Percentiles rank a stretch among this genome's conserved stretches.
phyloP scores from a whole-genome alignment of 30 jellyfish, hydroid and myxozoan species.

The Phacellophora camtschatica region DNA sequence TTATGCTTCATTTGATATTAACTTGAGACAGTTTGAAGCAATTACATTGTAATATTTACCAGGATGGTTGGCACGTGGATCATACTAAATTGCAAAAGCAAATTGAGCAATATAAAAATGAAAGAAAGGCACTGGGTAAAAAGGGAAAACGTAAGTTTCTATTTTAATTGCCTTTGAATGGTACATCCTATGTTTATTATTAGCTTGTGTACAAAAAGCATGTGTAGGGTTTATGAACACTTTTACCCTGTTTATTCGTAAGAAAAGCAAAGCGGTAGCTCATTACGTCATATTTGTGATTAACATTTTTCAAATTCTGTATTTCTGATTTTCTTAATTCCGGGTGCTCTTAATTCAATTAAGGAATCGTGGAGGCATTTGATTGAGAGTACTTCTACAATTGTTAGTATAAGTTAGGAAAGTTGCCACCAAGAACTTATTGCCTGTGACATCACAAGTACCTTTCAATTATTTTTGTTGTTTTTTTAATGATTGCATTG shows the following conservation, averaged over 20 bases:
- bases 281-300: background rate
- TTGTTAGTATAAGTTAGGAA: too few relatives aligned
- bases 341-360: background rate
- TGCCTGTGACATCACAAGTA: too few relatives aligned
- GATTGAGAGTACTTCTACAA: too few relatives aligned
- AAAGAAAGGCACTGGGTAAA: slow-evolving; percentile 85
- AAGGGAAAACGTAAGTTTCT: slow-evolving; percentile 87
- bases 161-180: too few relatives aligned
- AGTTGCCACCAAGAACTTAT: too few relatives aligned
- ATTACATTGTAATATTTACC: background rate
- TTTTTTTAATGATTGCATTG: too few relatives aligned
- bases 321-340: background rate
- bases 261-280: background rate
- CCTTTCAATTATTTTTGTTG: too few relatives aligned
- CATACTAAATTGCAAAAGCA: slow-evolving; percentile 90
- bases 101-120: slow-evolving; percentile 87
- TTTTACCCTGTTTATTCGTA: background rate
- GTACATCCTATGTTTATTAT: background rate
- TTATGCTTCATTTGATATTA: too few relatives aligned
- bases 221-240: background rate
- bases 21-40: background rate
- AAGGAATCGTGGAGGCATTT: too few relatives aligned
- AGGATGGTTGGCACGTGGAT: slow-evolving; percentile 98
- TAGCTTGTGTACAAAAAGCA: background rate
- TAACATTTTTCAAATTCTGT: background rate